phyloP scores from a whole-genome alignment of 2,113 vertebrate species.

The Amphilophus citrinellus region DNA sequence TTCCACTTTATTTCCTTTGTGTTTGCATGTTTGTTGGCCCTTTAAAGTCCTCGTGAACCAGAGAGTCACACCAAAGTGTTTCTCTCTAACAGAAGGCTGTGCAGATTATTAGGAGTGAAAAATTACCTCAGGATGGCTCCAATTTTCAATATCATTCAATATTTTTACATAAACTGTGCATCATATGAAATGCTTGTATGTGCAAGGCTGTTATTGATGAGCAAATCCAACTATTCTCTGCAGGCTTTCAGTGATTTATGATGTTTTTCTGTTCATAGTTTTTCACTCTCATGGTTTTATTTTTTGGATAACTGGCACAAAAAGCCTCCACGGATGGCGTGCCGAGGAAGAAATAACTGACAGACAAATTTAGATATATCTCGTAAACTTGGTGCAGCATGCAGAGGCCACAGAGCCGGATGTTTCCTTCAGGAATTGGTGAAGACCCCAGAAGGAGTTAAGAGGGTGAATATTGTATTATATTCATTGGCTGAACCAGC shows the following conservation, averaged over 20 bases:
- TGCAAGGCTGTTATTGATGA: not conserved
- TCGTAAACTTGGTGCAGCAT: not conserved
- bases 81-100: not conserved
- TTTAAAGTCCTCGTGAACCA: not conserved
- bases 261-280: accelerated
- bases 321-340: not conserved
- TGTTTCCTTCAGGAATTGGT: not conserved
- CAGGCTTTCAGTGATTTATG: not conserved
- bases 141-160: not conserved
- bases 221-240: not conserved
- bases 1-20: not conserved
- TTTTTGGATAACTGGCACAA: not conserved
- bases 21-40: not conserved
- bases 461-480: too few relatives aligned
- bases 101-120: not conserved
- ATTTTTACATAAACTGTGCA: not conserved
- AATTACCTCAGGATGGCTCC: too few relatives aligned
- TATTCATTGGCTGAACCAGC: not conserved
- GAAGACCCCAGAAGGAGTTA: accelerated
- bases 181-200: not conserved
- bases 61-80: not conserved
- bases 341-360: accelerated
- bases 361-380: not conserved
- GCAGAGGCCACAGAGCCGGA: not conserved
- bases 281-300: accelerated